Base-by-base conservation (phyloP, 2,797 vertebrate species). In the Leptatherina wallacei region DNA sequence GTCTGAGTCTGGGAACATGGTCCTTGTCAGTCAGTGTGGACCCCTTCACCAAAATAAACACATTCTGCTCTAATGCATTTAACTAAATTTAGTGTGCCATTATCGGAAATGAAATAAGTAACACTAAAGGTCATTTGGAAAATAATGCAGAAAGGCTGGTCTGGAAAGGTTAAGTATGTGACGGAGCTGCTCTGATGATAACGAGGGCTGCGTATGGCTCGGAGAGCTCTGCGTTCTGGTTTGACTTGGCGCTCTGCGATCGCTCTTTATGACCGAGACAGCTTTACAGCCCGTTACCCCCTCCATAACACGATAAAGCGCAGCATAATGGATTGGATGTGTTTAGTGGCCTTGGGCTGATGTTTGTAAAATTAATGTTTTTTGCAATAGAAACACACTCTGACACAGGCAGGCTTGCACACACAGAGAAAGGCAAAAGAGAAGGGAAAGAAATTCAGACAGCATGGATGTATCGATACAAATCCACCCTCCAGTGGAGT, bases 121-220 rank as follows among this genome's bases (percentile, higher is more conserved):
- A 92, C 85, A 84, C 81, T 93, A 93, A 94, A 94, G 92, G 93
- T 94, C 92, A 93, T 93, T 93, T 89, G 87, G 90, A 91, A 93
- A 93, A 94, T 92, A 91, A 93, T 91, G 93, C 91, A 90, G 92
- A 91, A 91, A 90, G 89, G 86, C 89, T 82, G 90, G 90, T 86
- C 89, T 86, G 84, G 85, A 94, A 94, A 94, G 94, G 94, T 94
- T 94, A 94, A 94, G 92, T 93, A 93, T 94, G 93, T 92, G 93
- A 93, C 84, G 80, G 90, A 93, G 93, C 88, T 78, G 89, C 89
- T 91, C 87, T 87, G 90, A 92, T 81, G 89, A 91, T 91, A 91
- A 91, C 89, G 81, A 91, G 88, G 82, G 81, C 85, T 80, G 85
- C 78, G 82, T 88, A 85, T 83, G 86, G 83, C 87, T 89, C 47